phyloP scores from a whole-genome alignment of 1,140 invertebrate species.

The Diachasma alloeum region DNA sequence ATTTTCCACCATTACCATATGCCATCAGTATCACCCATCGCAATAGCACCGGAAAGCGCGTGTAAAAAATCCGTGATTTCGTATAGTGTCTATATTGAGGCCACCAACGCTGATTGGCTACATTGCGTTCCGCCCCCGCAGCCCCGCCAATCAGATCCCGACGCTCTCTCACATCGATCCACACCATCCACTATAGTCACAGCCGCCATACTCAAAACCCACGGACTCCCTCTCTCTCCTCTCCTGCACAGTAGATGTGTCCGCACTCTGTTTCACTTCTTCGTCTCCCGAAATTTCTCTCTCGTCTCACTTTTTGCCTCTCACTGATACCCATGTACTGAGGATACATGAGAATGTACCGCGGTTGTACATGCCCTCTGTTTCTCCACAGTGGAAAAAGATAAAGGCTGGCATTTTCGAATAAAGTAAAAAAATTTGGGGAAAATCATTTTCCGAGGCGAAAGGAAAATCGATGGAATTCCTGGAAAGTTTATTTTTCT shows the following conservation, averaged over 20 bases:
- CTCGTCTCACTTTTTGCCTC: neutral
- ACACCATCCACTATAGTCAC: slow-evolving; percentile 51
- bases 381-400: neutral
- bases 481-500: too few relatives aligned
- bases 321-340: neutral
- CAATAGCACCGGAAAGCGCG: neutral
- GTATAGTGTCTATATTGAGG: slow-evolving; percentile 57
- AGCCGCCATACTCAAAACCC: slow-evolving; percentile 48
- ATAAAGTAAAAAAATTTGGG: neutral
- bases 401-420: neutral
- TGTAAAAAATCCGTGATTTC: slow-evolving; percentile 64
- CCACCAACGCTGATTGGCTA: slow-evolving; percentile 63
- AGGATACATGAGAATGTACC: neutral
- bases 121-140: slow-evolving; percentile 58
- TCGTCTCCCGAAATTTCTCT: slow-evolving; percentile 35
- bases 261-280: slow-evolving; percentile 27
- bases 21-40: neutral
- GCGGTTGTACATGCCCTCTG: neutral
- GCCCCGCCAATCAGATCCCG: slow-evolving; percentile 61
- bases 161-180: slow-evolving; percentile 55
- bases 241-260: slow-evolving; percentile 27
- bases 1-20: neutral
- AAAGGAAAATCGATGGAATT: too few relatives aligned
- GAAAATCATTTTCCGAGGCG: neutral
- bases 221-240: slow-evolving; percentile 9